Evolutionary conservation across 2,888 invertebrate genomes (phyloP).

Genomic region (Hypomecis atomaria): DNA sequence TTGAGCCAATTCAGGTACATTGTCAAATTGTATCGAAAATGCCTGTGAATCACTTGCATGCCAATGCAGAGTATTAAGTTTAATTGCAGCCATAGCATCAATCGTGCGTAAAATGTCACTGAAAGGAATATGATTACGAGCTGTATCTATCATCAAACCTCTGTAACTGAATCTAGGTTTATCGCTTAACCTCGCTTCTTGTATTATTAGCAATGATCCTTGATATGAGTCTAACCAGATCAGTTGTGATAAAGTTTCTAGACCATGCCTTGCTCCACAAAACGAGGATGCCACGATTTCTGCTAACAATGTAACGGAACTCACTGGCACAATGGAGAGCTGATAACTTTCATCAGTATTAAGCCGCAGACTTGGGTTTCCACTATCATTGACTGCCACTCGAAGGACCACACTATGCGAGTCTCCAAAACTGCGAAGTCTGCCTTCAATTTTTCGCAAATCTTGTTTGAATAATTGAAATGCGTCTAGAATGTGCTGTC

Average conservation of each 20-base stretch:
- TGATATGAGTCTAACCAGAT: conserved; percentile 89
- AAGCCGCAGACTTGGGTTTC: conserved; percentile 83
- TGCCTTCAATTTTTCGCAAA: conserved; percentile 69
- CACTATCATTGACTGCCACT: conserved; percentile 74
- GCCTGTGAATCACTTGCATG: conserved; percentile 94
- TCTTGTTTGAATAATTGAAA: conserved; percentile 78
- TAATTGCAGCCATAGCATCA: conserved; percentile 94
- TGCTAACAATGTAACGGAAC: conserved; percentile 74
- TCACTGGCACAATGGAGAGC: conserved; percentile 81
- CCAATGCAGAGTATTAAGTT: conserved; percentile 97
- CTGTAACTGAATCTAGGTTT: conserved; percentile 90
- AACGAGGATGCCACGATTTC: conserved; percentile 87
- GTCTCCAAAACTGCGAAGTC: conserved; percentile 57
- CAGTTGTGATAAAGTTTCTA: conserved; percentile 90
- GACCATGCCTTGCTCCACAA: conserved; percentile 90
- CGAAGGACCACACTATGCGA: conserved; percentile 72
- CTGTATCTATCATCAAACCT: conserved; percentile 95
- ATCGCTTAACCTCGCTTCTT: conserved; percentile 88
- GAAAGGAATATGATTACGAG: conserved; percentile 92
- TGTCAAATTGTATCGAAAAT: conserved; percentile 92
- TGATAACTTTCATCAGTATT: conserved; percentile 90
- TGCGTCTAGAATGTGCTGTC: conserved; percentile 69
- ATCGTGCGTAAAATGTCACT: conserved; percentile 88
- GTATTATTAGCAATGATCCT: conserved; percentile 85
- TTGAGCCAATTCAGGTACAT: conserved; percentile 89